Base-by-base conservation (phyloP, 2,113 vertebrate genomes). In the Eudorcas thomsonii region DNA sequence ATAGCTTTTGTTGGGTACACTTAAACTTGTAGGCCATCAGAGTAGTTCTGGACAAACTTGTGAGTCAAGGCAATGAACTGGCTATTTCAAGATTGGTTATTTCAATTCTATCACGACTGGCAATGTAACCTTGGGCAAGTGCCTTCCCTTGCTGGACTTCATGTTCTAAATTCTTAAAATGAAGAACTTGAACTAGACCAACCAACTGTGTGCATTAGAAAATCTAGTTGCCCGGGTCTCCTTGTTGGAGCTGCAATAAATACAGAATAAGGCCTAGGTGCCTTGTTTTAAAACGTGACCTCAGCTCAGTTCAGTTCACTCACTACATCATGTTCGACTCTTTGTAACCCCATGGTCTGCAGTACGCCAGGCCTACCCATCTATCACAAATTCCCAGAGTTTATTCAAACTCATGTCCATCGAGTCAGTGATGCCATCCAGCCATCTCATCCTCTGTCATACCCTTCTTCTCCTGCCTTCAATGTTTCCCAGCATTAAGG, bases 41-140 rank as follows among this genome's bases (percentile, higher is more conserved):
- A 88, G 36, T 91, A 91, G 59, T 59, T 97, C 50, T 89, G 45
- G 60, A 87, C 78, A 96, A 82, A 43, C 50, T 33, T 94, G 87
- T 82, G 23, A 85, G 15, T 62, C 84, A 93, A 93, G 36, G 3
- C n/a, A 80, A 50, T 92, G 19, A 96, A 81, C 15, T 95, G 45
- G 1, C 21, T 57, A 39, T 23, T 71, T 71, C 19, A 21, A 71
- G 67, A 23, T 23, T 36, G 67, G 4, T 71, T 36, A 39, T 39
- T 71, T 71, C 67, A 71, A 19, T 39, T 89, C 67, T 74, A 54
- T 48, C 67, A 81, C 8, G 33, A 64, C 13, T 74, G 78, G 16
- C 33, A 57, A 2, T 97, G 48, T 82, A 81, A 86, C 74, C 33
- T 77, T 94, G n/a, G 15, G 52, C 21, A 86, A 83, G 67, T 94